phyloP scores from a whole-genome alignment of 1,140 invertebrate species.

The Drosophila asahinai region DNA sequence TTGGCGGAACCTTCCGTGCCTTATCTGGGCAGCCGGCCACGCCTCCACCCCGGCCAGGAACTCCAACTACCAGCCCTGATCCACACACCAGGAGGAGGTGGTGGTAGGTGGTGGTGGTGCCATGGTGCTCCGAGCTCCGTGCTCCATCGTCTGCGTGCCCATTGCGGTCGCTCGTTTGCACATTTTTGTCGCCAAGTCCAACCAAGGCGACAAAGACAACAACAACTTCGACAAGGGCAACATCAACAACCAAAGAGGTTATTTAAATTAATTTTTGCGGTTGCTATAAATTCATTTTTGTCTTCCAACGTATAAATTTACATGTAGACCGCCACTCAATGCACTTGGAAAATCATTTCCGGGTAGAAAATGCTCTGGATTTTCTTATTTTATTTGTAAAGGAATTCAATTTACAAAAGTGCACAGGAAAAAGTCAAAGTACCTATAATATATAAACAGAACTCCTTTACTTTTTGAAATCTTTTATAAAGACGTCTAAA shows the following conservation, averaged over 20 bases:
- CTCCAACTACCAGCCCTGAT: background rate
- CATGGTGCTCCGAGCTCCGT: no score
- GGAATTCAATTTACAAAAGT: no score
- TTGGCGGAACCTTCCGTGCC: slow-evolving; percentile 23
- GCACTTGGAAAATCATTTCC: slow-evolving; percentile 2
- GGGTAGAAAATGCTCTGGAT: no score
- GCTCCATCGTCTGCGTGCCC: slow-evolving; percentile 13
- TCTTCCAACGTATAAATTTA: slow-evolving; percentile 19
- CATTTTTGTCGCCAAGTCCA: slow-evolving; percentile 29
- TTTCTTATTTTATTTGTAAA: background rate
- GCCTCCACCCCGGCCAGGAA: background rate
- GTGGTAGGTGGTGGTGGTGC: background rate
- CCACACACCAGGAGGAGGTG: background rate
- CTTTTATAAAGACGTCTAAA: no score
- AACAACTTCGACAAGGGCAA: slow-evolving; percentile 19
- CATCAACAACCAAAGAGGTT: slow-evolving; percentile 57
- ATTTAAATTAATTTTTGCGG: slow-evolving; percentile 75
- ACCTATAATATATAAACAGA: no score
- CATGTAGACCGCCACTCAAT: slow-evolving; percentile 14
- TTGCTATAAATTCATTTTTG: slow-evolving; percentile 63
- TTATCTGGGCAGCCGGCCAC: slow-evolving; percentile 32
- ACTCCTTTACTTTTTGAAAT: background rate
- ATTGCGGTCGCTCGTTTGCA: slow-evolving; percentile 18
- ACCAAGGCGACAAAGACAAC: slow-evolving; percentile 15
- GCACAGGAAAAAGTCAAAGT: no score